Base-by-base conservation (phyloP, 2,113 vertebrate genomes). In the Melanostigma gelatinosum region DNA sequence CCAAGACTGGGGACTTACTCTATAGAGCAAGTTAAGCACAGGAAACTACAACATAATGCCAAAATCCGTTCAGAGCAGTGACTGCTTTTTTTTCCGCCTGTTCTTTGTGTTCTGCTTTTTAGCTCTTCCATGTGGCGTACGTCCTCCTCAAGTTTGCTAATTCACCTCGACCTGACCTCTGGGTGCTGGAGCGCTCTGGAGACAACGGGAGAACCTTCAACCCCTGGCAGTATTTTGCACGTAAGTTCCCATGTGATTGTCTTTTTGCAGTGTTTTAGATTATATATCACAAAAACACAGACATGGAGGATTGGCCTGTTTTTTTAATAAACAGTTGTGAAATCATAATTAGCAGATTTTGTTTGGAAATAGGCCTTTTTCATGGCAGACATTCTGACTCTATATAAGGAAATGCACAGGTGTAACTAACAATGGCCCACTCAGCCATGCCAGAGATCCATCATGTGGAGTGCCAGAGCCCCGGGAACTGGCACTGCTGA, bases 161-260 rank as follows among this genome's bases (percentile, higher is more conserved):
- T 89, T 97, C 97, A 85, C 97, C 97, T 82, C 97, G 97, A 40
- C 97, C 97, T 89, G 96, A 97, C 90, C 96, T 97, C 79, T 99
- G 97, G 97, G 90, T 97, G 57, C 93, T 99, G 80, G 97, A 99
- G 91, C 96, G 95, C 81, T 99, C 97, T 0, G 91, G 96, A 67
- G 97, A 98, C 87, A 95, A 97, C 66, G 97, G 97, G 85, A 96
- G 73, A 79, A 97, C 95, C 60, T 99, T 96, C 82, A 93, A 62
- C 13, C 96, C 97, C 1, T 99, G 97, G 97, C 97, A 99, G 77
- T 98, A 96, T 94, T 99, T 99, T 96, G 96, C 97, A 92, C 87
- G 97, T 98, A 94, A 97, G 97, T 97, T 94, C 27, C 62, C 24
- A 36, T 20, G 15, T 55, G 18, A 52, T 34, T 52, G 24, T 48